phyloP scores from a whole-genome alignment of 30 jellyfish, hydroid and myxozoan species.

The Turritopsis rubra region DNA sequence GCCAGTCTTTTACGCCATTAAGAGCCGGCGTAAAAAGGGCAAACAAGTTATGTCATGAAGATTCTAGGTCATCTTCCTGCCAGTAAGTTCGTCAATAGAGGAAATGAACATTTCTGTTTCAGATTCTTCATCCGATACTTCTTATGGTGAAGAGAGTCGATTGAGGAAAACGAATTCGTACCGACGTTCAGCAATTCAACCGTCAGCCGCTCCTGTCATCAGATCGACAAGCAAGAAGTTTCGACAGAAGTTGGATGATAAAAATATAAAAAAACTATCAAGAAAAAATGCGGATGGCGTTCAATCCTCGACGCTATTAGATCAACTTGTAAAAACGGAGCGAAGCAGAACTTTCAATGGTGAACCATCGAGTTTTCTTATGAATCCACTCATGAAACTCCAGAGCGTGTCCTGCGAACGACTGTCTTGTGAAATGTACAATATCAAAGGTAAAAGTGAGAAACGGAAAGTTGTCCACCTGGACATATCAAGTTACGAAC shows the following conservation, averaged over 20 bases:
- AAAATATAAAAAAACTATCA: too few species aligned
- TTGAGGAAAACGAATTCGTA: neutral
- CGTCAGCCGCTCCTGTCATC: neutral
- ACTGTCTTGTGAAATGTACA: neutral
- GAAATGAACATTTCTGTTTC: neutral
- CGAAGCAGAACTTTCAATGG: neutral
- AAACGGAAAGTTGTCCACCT: neutral
- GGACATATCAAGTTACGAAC: slow-evolving; percentile 5
- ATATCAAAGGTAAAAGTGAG: neutral
- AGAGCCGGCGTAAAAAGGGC: too few species aligned
- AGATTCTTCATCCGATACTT: neutral
- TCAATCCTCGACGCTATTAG: neutral
- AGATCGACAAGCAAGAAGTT: neutral
- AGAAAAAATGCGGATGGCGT: too few species aligned
- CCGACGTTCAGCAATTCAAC: neutral
- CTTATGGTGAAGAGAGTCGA: neutral
- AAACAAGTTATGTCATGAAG: neutral
- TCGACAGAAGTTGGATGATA: neutral
- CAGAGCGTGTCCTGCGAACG: neutral
- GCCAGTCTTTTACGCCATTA: neutral
- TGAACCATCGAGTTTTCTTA: neutral
- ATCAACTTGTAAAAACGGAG: neutral
- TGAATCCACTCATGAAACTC: neutral
- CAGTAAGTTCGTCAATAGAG: too few species aligned
- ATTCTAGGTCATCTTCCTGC: neutral